Percentiles rank a stretch among this genome's conserved stretches.
Conservation (phyloP, 1,140 invertebrate genomes). For the Pentalonia nigronervosa region DNA sequence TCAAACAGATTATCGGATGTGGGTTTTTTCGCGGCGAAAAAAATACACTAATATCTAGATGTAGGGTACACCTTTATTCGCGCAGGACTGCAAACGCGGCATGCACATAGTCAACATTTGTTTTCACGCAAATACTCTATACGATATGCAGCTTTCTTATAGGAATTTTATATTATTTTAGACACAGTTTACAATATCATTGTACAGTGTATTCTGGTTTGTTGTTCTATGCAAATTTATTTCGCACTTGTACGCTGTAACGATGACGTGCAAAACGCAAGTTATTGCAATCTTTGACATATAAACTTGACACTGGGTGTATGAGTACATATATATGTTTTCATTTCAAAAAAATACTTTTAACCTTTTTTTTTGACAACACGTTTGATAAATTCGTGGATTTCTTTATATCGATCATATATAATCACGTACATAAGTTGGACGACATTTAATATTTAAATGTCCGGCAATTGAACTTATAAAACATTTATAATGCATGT, state of each 20-base stretch:
- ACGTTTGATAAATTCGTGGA: not conserved
- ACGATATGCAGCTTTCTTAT: not conserved
- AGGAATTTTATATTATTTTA: not conserved
- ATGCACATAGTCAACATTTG: not conserved
- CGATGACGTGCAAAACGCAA: not conserved
- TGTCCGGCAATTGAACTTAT: not conserved
- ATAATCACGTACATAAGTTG: not conserved
- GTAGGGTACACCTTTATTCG: not conserved
- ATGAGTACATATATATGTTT: not conserved
- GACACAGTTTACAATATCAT: not conserved
- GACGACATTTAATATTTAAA: not conserved
- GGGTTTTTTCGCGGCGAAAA: not conserved
- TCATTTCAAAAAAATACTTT: not conserved
- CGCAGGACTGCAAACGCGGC: not conserved
- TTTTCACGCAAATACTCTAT: not conserved
- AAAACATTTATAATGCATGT: not conserved
- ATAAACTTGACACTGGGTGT: not conserved
- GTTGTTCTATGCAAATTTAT: slow-evolving; percentile 1
- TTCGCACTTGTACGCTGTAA: not conserved
- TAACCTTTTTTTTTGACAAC: not conserved
- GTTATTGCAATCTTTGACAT: not conserved
- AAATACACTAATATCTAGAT: not conserved
- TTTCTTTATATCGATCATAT: not conserved
- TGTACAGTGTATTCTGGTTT: not conserved
- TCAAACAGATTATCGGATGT: not conserved